Evolutionary conservation across 2,113 vertebrate genomes (phyloP).

Genomic region (Taxidea taxus): DNA sequence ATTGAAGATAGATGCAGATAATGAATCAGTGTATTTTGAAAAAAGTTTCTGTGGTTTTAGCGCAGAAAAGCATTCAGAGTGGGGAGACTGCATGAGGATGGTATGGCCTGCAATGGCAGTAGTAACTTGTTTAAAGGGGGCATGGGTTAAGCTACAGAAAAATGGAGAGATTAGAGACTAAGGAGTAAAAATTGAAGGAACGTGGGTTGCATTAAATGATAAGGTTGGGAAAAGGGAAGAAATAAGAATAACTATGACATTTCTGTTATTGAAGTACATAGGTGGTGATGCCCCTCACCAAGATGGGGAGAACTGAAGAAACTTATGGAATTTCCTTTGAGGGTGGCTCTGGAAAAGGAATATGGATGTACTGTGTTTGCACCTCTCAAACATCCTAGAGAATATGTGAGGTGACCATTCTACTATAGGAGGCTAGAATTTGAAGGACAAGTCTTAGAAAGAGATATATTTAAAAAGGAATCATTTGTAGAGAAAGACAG

Average conservation of each 20-base stretch:
- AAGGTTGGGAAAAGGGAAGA: not conserved
- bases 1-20: not conserved
- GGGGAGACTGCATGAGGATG: not conserved
- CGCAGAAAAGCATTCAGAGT: not conserved
- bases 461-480: not conserved
- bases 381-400: not conserved
- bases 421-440: not conserved
- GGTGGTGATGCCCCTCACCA: not conserved
- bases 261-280: not conserved
- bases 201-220: not conserved
- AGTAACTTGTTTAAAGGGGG: not conserved
- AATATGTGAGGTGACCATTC: not conserved
- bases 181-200: not conserved
- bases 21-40: not conserved
- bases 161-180: not conserved
- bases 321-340: not conserved
- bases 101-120: rapidly evolving
- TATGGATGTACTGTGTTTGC: not conserved
- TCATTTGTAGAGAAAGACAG: not conserved
- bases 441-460: not conserved
- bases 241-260: not conserved
- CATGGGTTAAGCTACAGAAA: not conserved
- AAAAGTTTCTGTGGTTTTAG: not conserved
- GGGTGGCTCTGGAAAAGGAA: not conserved
- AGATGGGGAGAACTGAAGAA: not conserved